Base-by-base conservation (phyloP, 1,140 invertebrate genomes). In the Eufriesea mexicana region DNA sequence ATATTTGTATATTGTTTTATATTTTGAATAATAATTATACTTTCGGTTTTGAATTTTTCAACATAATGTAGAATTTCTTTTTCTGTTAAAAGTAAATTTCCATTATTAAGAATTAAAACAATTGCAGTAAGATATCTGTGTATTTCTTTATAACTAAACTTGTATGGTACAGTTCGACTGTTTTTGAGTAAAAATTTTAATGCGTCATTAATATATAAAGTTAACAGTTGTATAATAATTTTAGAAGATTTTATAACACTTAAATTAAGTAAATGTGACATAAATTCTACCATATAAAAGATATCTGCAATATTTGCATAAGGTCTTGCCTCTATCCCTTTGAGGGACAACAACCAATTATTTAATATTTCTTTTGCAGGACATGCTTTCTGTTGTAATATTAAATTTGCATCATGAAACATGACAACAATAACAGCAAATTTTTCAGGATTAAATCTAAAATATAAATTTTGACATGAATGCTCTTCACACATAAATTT, bases 351-450 rank as follows among this genome's bases (percentile, higher is more conserved):
- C 14, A 90, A 10, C 66, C 81, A 89, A 45, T 72, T 71, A 35
- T 49, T 64, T 8, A 90, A 51, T n/a, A 62, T 23, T 25, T 51
- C 35, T 25, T 20, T 20, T 12, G 28, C 57, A n/a, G 70, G 12
- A 25, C 83, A 89, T 20, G 4, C 8, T 68, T 76, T 80, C 16
- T n/a, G 28, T 8, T 57, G 25, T 28, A 84, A 42, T 72, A 90
- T 76, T 25, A 85, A n/a, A 18, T 54, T 45, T 12, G 84, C 72
- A 47, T 91, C 90, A 5, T 86, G 2, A 7, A 91, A 70, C 25
- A 92, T 62, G 23, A 61, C 66, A 23, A 90, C 75, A 16, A 89
- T 47, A 12, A 78, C 7, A 18, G 90, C 76, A 74, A 89, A 87
- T 20, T 84, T 78, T 45, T 54, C 77, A 16, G 66, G 57, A 76